Evolutionary conservation across 2,888 invertebrate genomes (phyloP).

Genomic region (Halictus ligatus): DNA sequence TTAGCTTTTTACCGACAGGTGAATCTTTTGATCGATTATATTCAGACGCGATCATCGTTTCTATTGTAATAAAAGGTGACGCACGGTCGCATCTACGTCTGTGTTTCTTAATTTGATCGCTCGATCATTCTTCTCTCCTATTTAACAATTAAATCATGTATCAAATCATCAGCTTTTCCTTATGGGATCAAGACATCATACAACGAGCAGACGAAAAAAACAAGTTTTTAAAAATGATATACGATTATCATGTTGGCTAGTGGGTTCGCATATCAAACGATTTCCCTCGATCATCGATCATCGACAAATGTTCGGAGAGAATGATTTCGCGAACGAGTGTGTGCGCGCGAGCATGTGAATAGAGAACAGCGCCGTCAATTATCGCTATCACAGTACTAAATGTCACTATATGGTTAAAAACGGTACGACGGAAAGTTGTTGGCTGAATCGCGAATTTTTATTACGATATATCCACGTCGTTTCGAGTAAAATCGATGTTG

Average conservation of each 20-base stretch:
- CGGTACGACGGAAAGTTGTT: constrained; percentile 55
- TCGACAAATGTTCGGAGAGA: constrained; percentile 33
- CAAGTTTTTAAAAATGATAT: not conserved
- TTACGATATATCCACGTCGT: constrained; percentile 48
- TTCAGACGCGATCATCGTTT: not conserved
- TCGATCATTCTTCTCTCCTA: not conserved
- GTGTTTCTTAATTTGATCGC: not conserved
- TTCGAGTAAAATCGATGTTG: constrained; percentile 42
- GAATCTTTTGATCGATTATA: not conserved
- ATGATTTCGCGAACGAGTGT: constrained; percentile 20
- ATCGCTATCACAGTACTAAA: constrained; percentile 79
- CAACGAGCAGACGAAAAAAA: constrained; percentile 7
- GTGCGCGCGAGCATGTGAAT: constrained; percentile 32
- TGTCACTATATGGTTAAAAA: constrained; percentile 78
- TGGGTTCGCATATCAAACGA: constrained; percentile 46
- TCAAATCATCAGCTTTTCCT: constrained; percentile 12
- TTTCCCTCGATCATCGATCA: constrained; percentile 37
- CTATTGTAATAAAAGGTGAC: not conserved
- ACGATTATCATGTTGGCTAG: not conserved
- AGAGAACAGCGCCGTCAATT: constrained; percentile 73
- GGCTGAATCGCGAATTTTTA: constrained; percentile 58
- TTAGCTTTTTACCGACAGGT: not conserved
- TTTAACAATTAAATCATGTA: not conserved
- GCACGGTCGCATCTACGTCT: not conserved
- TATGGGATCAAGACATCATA: not conserved